Evolutionary conservation across 1,140 invertebrate genomes (phyloP).

Genomic region (Brachystomella parvula): DNA sequence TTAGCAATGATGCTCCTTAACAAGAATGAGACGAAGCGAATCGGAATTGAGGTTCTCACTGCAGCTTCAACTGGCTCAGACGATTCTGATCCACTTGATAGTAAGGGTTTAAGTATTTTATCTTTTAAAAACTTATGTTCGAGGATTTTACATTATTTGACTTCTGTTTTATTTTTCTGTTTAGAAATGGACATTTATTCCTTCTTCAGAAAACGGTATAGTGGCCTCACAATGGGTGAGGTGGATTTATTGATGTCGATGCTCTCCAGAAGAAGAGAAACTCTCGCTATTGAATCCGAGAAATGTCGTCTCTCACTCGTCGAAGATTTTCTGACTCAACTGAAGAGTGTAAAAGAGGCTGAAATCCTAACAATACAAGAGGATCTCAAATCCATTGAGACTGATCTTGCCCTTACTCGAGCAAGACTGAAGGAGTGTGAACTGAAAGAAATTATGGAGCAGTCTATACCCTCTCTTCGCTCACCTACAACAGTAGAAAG

Average conservation of each 20-base stretch:
- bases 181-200: slow-evolving; percentile 21
- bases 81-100: slow-evolving; percentile 21
- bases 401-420: neutral
- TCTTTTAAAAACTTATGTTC: neutral
- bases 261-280: slow-evolving; percentile 64
- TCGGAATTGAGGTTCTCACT: slow-evolving; percentile 48
- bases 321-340: slow-evolving; percentile 73
- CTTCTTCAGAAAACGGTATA: slow-evolving; percentile 46
- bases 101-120: neutral
- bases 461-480: no score
- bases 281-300: slow-evolving; percentile 69
- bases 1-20: slow-evolving; percentile 61
- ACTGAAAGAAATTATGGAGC: slow-evolving; percentile 51
- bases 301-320: slow-evolving; percentile 69
- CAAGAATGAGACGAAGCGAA: slow-evolving; percentile 45
- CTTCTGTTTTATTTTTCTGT: slow-evolving; percentile 19
- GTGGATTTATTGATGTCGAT: slow-evolving; percentile 74
- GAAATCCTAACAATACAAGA: slow-evolving; percentile 42
- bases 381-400: neutral
- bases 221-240: slow-evolving; percentile 65
- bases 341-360: slow-evolving; percentile 65
- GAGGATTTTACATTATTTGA: neutral
- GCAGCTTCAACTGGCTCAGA: slow-evolving; percentile 41
- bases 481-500: no score
- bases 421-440: neutral